These are phyloP conservation scores for Bradypodion ventrale DNA, from an alignment of 2,797 vertebrate genomes.

Conservation along the genomic window DNA sequence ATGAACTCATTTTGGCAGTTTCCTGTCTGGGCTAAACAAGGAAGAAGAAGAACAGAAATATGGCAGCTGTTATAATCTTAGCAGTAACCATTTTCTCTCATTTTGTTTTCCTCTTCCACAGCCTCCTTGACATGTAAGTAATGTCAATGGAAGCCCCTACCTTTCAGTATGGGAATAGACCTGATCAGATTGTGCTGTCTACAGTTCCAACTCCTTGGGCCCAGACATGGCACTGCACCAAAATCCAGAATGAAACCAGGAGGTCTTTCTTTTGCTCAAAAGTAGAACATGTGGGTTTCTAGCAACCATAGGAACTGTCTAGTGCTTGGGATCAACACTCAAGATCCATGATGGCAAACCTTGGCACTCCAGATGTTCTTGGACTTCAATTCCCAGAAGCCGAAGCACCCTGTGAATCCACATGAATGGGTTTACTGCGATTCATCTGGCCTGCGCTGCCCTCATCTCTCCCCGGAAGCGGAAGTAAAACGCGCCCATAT, in stretches of 20 bases:
- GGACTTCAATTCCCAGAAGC: too few species aligned
- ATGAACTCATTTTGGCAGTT: too few species aligned
- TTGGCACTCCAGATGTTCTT: too few species aligned
- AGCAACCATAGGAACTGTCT: too few species aligned
- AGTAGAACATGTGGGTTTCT: background rate
- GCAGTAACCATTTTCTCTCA: conserved; percentile 31
- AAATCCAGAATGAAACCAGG: background rate
- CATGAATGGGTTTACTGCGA: too few species aligned
- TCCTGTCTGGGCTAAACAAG: too few species aligned
- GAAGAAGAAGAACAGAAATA: conserved; percentile 14
- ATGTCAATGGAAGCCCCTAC: background rate
- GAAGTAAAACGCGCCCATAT: too few species aligned
- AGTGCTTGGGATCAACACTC: background rate
- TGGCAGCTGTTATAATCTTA: conserved; percentile 44
- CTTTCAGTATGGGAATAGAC: background rate
- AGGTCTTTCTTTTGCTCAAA: background rate
- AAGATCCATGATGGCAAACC: too few species aligned
- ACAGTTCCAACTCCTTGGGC: background rate
- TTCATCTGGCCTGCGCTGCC: too few species aligned
- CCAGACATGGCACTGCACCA: background rate
- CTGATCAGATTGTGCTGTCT: background rate
- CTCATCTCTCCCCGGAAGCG: too few species aligned
- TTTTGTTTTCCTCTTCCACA: background rate
- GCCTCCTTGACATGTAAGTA: too few species aligned
- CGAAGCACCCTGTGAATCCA: too few species aligned